A percentile compares a stretch with the other conserved stretches of the same genome.
phyloP scores from a whole-genome alignment of 2,113 vertebrate genomes.

The Pleuronectes platessa region DNA sequence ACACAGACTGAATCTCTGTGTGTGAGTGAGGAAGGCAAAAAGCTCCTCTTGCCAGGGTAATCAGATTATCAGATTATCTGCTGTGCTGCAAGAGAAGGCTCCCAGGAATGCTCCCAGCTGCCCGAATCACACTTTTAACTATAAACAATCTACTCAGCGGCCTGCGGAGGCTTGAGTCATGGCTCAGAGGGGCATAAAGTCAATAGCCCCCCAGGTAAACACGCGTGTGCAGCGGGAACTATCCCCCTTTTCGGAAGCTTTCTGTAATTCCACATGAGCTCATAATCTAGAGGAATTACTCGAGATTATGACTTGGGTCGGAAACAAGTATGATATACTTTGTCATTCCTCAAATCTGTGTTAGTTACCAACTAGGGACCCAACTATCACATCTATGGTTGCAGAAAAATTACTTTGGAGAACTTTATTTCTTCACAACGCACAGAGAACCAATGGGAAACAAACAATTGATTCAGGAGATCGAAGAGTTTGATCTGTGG shows the following conservation, averaged over 20 bases:
- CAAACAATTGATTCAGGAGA: background rate
- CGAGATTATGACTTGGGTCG: constrained; percentile 48
- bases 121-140: constrained; percentile 40
- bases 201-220: constrained; percentile 40
- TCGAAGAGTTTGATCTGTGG: constrained; percentile 48
- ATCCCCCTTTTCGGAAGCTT: constrained; percentile 26
- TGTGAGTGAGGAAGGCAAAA: constrained; percentile 37
- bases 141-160: constrained; percentile 23
- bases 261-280: constrained; percentile 38
- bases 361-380: constrained; percentile 26
- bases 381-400: background rate
- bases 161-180: constrained; percentile 29
- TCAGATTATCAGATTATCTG: constrained; percentile 73
- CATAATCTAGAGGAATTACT: constrained; percentile 59
- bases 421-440: constrained; percentile 22
- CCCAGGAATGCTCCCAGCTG: constrained; percentile 26
- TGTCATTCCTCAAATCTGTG: constrained; percentile 41
- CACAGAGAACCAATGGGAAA: constrained; percentile 16
- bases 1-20: constrained; percentile 5
- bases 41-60: constrained; percentile 52
- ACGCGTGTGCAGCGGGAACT: constrained; percentile 9
- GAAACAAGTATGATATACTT: constrained; percentile 36
- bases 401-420: constrained; percentile 5
- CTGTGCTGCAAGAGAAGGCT: constrained; percentile 32
- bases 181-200: constrained; percentile 36